Evolutionary conservation across 2,888 invertebrate genomes (phyloP), one percentile per base, ranked within the genome.

Genomic region (Osedax frankpressi): DNA sequence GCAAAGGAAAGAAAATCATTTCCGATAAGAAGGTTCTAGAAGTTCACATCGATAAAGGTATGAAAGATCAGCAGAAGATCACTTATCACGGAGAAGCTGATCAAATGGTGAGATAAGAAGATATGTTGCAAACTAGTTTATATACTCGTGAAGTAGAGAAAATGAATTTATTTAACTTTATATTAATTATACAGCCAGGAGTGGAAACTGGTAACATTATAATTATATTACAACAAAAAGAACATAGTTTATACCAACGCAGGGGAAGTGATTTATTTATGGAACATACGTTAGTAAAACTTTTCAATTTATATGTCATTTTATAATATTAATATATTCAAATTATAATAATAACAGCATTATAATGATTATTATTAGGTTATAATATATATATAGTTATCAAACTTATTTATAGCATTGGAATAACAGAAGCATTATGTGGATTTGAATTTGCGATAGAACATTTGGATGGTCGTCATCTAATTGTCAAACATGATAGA

Each of bases 1-100:
- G 95, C 84, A 88, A 88, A 80, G 94, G 94, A 25, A 90, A 90
- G 81, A 92, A 93, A 84, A 90, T 92, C 59, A 86, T 89, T 75
- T 90, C 90, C 80, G 90, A 93, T 83, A 89, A 89, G 25, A 92
- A 93, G 85, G 89, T 91, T 77, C 85, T 93, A 70, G 92, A 93
- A 83, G 91, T 94, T 11, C 89, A 91, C 82, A 88, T 96, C 76
- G 92, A 93, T 79, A 92, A 91, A 81, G 94, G 93, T 30, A 93
- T 93, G 91, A 88, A 88, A 76, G 90, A 94, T 80, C 89, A 90
- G 80, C 90, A 93, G 82, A 92, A 91, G 84, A 90, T 95, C 76
- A 88, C 88, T 79, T 93, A 94, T 82, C 86, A 90, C 78, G 91
- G 92, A 59, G 93, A 94, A 85, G 94, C 94, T 30, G 92, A 95